Evolutionary conservation across 2,113 vertebrate genomes (phyloP), one percentile per base, ranked within the genome.

Genomic region (Telmatochromis sp.): DNA sequence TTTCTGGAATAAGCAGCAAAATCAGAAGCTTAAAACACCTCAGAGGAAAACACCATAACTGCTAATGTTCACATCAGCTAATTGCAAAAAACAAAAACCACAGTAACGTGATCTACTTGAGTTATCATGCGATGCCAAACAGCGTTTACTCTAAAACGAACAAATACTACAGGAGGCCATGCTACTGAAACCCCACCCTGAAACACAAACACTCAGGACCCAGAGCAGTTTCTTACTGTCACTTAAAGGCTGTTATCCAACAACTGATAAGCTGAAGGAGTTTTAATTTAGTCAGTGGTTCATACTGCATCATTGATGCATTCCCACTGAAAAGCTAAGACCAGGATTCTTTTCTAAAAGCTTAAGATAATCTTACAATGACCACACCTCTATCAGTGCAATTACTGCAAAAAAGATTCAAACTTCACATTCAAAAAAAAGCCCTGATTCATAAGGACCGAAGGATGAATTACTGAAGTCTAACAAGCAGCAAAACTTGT

Each of bases 201-300:
- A 91, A 95, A 95, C 78, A 88, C 93, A 96, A 96, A 96, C 93
- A 95, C 35, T 7, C 73, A 33, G 42, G 58, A 35, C 53, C 14
- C 50, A 42, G 23, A 81, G 83, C 26, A 68, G 17, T 37, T 80
- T 57, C 14, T 53, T 37, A 23, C 11, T 33, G 12, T 73, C 85
- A 73, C 57, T 54, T 53, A 10, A 47, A 65, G 45, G 33, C 21
- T 47, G 51, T 33, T 68, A 53, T 75, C 21, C 5, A 26, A 21
- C 13, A 31, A 60, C 55, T 83, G 89, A 84, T 85, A 87, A 83
- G 53, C 53, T 57, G 23, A 86, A 85, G 82, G 63, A 35, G 21
- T 3, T 45, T 42, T 42, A 54, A 82, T 55, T 11, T n/a, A 65
- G 37, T 4, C 19, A 28, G 19, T 26, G 13, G 5, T 15, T 89